Evolutionary conservation across 1,140 invertebrate species (phyloP), one percentile per base, ranked within the genome.

Genomic region (Drosophila neocordata): DNA sequence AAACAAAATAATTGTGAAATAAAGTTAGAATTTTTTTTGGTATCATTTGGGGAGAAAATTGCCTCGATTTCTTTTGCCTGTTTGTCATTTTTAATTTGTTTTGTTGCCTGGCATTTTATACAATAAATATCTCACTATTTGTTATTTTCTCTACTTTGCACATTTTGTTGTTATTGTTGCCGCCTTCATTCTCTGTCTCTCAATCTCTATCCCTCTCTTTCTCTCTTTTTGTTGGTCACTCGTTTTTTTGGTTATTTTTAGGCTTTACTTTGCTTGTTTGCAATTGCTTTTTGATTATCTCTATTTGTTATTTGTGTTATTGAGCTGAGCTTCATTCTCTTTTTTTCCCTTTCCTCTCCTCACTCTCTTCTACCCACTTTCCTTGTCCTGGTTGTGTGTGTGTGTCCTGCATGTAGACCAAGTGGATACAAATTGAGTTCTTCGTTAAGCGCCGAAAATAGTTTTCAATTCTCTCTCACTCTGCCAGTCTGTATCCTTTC

Each of bases 251-350:
- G 52, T 48, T 69, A 71, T 80, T 81, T 80, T 62, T 58, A 80
- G 53, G 62, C 61, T 58, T 53, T 13, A 44, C 58, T 72, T 58
- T 62, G 35, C 6, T 70, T 48, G 41, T 48, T 70, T 65, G 69
- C 68, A 82, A 82, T 82, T 78, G 79, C 67, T 65, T 82, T 82
- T 82, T 78, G 79, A 82, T 82, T 80, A 75, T 79, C 77, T 71
- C 67, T 53, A 79, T 75, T 79, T 79, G 70, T 61, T 65, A 61
- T 55, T 71, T 77, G 52, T 77, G 57, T 65, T 67, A 74, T 74
- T 73, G 72, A 74, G 72, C 56, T 18, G 53, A 35, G 31, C 53
- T 34, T 22, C 35, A 11, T 59, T 15, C 27, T 31, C 27, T 31
- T 31, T 31, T 31, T 24, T 27, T 41, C 4, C 7, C 35, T 24